phyloP scores from a whole-genome alignment of 2,797 vertebrate genomes.

The Intellagama lesueurii region DNA sequence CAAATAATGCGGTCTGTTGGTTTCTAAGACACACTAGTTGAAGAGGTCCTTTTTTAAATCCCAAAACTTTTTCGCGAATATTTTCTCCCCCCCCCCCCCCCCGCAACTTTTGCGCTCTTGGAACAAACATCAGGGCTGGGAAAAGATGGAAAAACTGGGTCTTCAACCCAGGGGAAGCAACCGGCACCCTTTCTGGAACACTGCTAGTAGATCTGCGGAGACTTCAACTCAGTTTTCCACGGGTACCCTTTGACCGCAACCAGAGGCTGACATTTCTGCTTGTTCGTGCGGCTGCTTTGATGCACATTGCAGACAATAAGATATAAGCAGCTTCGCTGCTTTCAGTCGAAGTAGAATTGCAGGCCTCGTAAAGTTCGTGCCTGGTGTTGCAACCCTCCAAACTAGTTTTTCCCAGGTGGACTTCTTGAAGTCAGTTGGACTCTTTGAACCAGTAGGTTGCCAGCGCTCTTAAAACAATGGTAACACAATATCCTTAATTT shows the following conservation, averaged over 20 bases:
- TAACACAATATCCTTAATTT: not conserved
- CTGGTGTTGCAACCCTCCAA: too few species aligned
- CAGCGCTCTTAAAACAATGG: not conserved
- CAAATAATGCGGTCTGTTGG: not conserved
- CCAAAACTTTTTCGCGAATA: not conserved
- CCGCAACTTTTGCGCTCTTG: too few species aligned
- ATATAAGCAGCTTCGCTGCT: not conserved
- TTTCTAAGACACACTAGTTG: too few species aligned
- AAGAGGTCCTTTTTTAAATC: too few species aligned
- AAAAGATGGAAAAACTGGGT: not conserved
- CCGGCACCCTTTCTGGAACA: not conserved
- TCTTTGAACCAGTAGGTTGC: not conserved
- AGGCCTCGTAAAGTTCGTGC: not conserved
- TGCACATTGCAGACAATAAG: not conserved
- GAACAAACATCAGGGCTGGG: not conserved
- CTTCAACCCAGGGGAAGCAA: not conserved
- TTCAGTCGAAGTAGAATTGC: too few species aligned
- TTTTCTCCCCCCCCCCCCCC: not conserved
- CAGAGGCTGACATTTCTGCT: not conserved
- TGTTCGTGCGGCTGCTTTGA: not conserved
- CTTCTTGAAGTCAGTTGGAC: not conserved
- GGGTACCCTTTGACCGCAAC: not conserved
- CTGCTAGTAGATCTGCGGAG: too few species aligned
- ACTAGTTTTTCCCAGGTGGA: not conserved
- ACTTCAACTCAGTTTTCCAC: too few species aligned